Percentiles rank a stretch among this genome's conserved stretches.
phyloP scores from a whole-genome alignment of 2,888 invertebrate species.

The Aquatica leii region DNA sequence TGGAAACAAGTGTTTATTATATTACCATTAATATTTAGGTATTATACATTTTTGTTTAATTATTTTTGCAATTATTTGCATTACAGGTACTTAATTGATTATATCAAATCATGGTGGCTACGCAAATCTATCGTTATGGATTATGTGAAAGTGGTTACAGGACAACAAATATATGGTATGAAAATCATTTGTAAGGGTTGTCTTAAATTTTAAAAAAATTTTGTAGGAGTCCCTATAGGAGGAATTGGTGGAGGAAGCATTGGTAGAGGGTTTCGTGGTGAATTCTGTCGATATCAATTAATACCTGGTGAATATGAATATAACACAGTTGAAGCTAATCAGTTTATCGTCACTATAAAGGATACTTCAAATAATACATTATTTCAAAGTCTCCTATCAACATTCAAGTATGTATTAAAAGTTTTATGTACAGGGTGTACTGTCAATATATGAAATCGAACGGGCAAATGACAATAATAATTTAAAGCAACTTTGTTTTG shows the following conservation, averaged over 20 bases:
- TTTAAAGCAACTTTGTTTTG: too few relatives aligned
- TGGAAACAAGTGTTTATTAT: conserved; percentile 75
- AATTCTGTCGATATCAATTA: conserved; percentile 92
- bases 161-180: conserved; percentile 86
- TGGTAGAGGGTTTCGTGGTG: conserved; percentile 90
- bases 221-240: conserved; percentile 81
- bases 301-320: conserved; percentile 90
- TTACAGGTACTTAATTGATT: conserved; percentile 76
- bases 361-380: conserved; percentile 72
- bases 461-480: too few relatives aligned
- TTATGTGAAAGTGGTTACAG: conserved; percentile 73
- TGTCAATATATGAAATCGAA: too few relatives aligned
- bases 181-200: conserved; percentile 14
- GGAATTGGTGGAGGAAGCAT: conserved; percentile 86
- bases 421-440: too few relatives aligned
- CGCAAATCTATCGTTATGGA: conserved; percentile 82
- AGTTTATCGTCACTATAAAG: conserved; percentile 89
- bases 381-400: conserved; percentile 81
- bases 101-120: conserved; percentile 69
- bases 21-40: conserved; percentile 78
- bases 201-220: background rate
- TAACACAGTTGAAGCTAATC: conserved; percentile 81
- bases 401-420: conserved; percentile 72
- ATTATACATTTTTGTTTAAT: conserved; percentile 14
- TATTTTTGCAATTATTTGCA: conserved; percentile 15